Evolutionary conservation across 2,113 vertebrate genomes (phyloP).

Genomic region (Dryoscopus gambensis): DNA sequence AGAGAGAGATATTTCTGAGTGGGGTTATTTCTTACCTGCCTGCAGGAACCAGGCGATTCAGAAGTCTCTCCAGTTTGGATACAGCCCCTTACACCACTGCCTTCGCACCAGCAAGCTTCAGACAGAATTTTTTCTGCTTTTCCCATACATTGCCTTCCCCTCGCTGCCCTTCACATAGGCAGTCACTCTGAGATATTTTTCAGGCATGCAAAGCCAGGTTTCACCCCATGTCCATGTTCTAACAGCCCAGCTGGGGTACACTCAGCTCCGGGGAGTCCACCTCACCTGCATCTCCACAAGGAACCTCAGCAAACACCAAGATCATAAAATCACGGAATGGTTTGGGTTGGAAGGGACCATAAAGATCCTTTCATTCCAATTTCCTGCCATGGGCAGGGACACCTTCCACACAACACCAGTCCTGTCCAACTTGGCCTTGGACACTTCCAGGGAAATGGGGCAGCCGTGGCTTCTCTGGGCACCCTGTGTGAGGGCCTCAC

Average conservation of each 20-base stretch:
- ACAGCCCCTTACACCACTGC: not conserved
- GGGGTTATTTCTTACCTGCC: not conserved
- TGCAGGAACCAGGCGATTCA: not conserved
- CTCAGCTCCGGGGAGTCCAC: not conserved
- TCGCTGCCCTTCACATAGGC: rapidly evolving
- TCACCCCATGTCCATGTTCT: not conserved
- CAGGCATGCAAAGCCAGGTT: not conserved
- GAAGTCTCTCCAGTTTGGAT: not conserved
- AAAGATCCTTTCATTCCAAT: not conserved
- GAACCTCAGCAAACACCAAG: not conserved
- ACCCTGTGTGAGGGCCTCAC: not conserved
- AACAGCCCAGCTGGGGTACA: not conserved
- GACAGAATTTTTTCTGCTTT: not conserved
- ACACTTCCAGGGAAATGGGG: not conserved
- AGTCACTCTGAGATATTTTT: not conserved
- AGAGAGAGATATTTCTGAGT: not conserved
- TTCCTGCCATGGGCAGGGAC: not conserved
- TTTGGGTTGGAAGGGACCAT: not conserved
- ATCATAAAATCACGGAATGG: not conserved
- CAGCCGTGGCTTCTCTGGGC: not conserved
- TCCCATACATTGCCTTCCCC: not conserved
- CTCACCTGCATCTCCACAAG: not conserved
- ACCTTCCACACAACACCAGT: not conserved
- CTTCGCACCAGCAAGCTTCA: not conserved
- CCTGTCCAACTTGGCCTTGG: not conserved